Base-by-base conservation (phyloP, 2,797 vertebrate species). In the Pterois miles region DNA sequence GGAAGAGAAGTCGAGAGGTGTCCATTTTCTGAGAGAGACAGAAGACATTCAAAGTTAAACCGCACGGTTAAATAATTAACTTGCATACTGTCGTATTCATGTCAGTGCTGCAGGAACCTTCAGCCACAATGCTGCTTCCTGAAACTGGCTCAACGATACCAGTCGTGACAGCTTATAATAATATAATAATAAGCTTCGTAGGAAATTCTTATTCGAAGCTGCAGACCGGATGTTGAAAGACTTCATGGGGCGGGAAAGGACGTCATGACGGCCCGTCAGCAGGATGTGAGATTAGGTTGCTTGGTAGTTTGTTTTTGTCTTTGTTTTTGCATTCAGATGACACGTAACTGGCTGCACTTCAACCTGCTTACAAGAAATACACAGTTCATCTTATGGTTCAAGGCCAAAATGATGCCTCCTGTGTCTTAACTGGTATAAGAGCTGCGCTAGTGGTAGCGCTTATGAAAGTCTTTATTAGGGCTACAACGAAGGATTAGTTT, bases 11-110 rank as follows among this genome's bases (percentile, higher is more conserved):
- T 7, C 1, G 7, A 3, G 6, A 54, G 43, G 12, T 1, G 20
- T 80, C 74, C 89, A 92, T 92, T 48, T 64, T 11, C 88, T 88
- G 67, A 54, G 14, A 31, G 23, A 74, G 12, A 83, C 2, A 66
- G 53, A 56, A 5, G 29, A 29, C 29, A 5, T 63, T 57, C 4
- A 60, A 10, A 20, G 22, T 69, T 16, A 29, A 65, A 57, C 18
- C 12, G 11, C 5, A 11, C 22, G 25, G 29, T 43, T 34, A 4
- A 22, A 18, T 23, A 34, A 34, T 18, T 7, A 6, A 6, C 22
- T 4, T 31, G 1, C n/a, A 25, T 11, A 2, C 23, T 22, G 16
- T 25, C 6, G 43, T 13, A 53, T 50, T 48, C 9, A 48, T 43
- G 31, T 74, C 33, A 70, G 23, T 20, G 18, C 1, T 20, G 29